Evolutionary conservation across 2,888 invertebrate species (phyloP).

Genomic region (Sylvicola cinctus): DNA sequence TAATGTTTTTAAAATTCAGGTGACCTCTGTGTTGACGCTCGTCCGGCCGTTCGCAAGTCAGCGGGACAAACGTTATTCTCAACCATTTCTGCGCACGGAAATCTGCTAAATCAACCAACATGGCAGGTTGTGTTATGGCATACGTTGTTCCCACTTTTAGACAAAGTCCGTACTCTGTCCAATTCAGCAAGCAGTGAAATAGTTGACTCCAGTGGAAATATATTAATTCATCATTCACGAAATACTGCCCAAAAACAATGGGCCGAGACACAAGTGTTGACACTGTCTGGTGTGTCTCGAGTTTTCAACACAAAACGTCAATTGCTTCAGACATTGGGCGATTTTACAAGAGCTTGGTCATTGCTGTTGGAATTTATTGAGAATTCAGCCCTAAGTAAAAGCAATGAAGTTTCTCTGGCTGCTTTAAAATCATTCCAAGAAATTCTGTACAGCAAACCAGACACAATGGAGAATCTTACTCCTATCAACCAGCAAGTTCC

Average conservation of each 20-base stretch:
- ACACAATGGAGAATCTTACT: slow-evolving; percentile 8
- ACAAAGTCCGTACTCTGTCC: slow-evolving; percentile 59
- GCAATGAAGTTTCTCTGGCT: slow-evolving; percentile 89
- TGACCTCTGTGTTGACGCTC: slow-evolving; percentile 80
- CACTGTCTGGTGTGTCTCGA: slow-evolving; percentile 76
- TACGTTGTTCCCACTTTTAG: slow-evolving; percentile 84
- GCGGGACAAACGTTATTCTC: slow-evolving; percentile 96
- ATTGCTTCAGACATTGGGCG: slow-evolving; percentile 61
- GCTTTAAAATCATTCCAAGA: slow-evolving; percentile 95
- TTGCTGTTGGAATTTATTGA: slow-evolving; percentile 85
- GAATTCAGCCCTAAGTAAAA: slow-evolving; percentile 75
- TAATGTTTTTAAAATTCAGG: slow-evolving; percentile 26
- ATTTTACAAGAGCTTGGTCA: slow-evolving; percentile 88
- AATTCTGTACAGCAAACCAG: slow-evolving; percentile 50
- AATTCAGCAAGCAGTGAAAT: slow-evolving; percentile 41
- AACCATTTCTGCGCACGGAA: slow-evolving; percentile 89
- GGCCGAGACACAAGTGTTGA: slow-evolving; percentile 92
- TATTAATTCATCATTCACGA: slow-evolving; percentile 92
- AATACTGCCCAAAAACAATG: slow-evolving; percentile 98
- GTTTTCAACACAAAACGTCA: slow-evolving; percentile 83
- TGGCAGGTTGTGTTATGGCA: slow-evolving; percentile 93
- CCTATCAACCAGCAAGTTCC: slow-evolving; percentile 4
- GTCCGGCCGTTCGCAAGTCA: slow-evolving; percentile 92
- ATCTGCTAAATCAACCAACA: slow-evolving; percentile 63
- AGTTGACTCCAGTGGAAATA: slow-evolving; percentile 80